Percentiles rank a stretch among this genome's conserved stretches.
phyloP scores from a whole-genome alignment of 2,888 invertebrate genomes.

The Watsonalla binaria region DNA sequence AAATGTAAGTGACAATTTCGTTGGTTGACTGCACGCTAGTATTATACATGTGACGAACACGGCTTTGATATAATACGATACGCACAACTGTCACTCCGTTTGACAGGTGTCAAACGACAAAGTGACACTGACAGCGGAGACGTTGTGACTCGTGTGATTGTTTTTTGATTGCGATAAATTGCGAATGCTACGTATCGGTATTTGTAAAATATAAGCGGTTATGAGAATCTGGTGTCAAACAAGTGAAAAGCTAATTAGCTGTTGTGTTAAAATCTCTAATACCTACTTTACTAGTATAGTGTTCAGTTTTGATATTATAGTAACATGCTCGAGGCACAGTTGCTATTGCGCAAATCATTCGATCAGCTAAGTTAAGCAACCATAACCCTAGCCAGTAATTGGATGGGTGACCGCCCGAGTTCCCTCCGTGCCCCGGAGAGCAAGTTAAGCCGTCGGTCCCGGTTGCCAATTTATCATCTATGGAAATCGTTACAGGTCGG shows the following conservation, averaged over 20 bases:
- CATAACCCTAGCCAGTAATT: no score
- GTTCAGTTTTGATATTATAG: no score
- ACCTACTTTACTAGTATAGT: no score
- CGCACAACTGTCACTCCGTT: not conserved
- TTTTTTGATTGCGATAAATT: not conserved
- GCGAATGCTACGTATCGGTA: not conserved
- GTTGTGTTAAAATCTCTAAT: no score
- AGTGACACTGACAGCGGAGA: not conserved
- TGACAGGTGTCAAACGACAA: conserved; percentile 1
- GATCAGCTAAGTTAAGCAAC: no score
- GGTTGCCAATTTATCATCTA: no score
- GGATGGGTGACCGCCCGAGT: no score
- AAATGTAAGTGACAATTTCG: conserved; percentile 11
- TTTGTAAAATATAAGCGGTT: not conserved
- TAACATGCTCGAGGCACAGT: no score
- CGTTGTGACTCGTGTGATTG: not conserved
- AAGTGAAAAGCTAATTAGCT: not conserved
- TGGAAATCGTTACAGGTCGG: no score
- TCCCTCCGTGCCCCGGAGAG: no score
- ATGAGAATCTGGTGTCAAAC: not conserved
- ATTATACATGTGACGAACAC: not conserved
- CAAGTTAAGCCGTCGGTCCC: no score
- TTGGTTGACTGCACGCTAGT: not conserved
- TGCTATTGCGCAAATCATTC: no score
- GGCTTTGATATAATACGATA: not conserved